Evolutionary conservation across 2,113 vertebrate genomes (phyloP).

Genomic region (Connochaetes taurinus): DNA sequence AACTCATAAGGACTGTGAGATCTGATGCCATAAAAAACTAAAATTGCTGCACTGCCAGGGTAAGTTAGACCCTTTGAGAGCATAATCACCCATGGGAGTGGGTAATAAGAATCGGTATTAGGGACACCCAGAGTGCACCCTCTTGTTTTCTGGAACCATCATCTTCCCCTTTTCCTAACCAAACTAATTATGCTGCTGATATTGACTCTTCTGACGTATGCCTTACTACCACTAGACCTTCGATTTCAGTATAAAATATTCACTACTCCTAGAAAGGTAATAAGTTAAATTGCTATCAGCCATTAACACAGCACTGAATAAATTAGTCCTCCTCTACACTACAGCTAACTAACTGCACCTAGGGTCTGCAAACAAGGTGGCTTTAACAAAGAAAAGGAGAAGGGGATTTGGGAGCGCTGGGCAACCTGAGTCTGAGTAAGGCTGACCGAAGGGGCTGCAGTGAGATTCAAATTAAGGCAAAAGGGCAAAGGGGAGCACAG

Average conservation of each 20-base stretch:
- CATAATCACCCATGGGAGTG: background rate
- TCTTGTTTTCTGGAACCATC: background rate
- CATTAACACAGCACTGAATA: background rate
- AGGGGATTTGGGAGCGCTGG: background rate
- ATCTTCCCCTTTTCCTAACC: background rate
- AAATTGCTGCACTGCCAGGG: background rate
- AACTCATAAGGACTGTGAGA: background rate
- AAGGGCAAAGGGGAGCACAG: background rate
- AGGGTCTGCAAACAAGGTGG: background rate
- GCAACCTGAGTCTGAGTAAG: background rate
- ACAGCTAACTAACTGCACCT: background rate
- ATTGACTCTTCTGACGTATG: background rate
- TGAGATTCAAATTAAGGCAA: background rate
- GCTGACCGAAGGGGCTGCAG: background rate
- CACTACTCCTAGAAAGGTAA: slow-evolving; percentile 30
- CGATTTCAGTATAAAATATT: slow-evolving; percentile 55
- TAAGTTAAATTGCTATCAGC: background rate
- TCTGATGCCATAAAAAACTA: background rate
- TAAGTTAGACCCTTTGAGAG: background rate
- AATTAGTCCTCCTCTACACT: background rate
- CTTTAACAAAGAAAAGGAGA: background rate
- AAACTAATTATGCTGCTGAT: background rate
- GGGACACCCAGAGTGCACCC: background rate
- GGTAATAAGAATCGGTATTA: background rate
- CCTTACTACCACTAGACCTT: background rate